Evolutionary conservation across 2,888 invertebrate species (phyloP), one percentile per base, ranked within the genome.

Genomic region (Plemyria rubiginata): DNA sequence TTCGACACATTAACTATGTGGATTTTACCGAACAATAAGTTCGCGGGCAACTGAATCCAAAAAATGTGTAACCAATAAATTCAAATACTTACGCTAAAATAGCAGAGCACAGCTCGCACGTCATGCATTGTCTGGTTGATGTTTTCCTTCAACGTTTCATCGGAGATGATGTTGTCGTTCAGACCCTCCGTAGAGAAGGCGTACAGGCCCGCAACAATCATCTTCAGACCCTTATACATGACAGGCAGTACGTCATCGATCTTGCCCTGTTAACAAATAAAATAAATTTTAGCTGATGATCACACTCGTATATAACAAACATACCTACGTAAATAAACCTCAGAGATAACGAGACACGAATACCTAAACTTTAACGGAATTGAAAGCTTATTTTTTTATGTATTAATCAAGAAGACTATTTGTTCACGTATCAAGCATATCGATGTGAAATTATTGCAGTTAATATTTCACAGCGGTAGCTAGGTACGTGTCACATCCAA

Each of bases 171-270:
- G 53, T 81, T 90, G 75, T 89, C 78, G 16, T 85, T 85, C 55
- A 92, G 75, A 50, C 94, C 92, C 22, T 94, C 90, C 68, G 94
- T 93, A 71, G 95, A 95, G 84, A 96, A 93, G 74, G 95, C 94
- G 75, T 96, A 94, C 62, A 96, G 79, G 32, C 95, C 95, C 6
- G 96, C 96, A 0, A 96, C 96, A 66, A 95, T 93, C 88, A 94
- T 94, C 85, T 96, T 96, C 81, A 96, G 87, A 70, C 94, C 94
- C 75, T 94, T 94, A 86, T 95, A 96, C 78, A 95, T 93, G 60
- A 94, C 87, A 55, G 94, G 90, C 72, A 96, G 84, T n/a, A 82
- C 71, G 12, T 80, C 74, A 57, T 90, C 82, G 41, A 90, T 84
- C 12, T 85, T 79, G 67, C 68, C 73, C 92, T 92, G 85, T 74